These are phyloP conservation scores for Phenganax marumi DNA, from an alignment of 92 coral and sea anemone species.

Conservation along the genomic window DNA sequence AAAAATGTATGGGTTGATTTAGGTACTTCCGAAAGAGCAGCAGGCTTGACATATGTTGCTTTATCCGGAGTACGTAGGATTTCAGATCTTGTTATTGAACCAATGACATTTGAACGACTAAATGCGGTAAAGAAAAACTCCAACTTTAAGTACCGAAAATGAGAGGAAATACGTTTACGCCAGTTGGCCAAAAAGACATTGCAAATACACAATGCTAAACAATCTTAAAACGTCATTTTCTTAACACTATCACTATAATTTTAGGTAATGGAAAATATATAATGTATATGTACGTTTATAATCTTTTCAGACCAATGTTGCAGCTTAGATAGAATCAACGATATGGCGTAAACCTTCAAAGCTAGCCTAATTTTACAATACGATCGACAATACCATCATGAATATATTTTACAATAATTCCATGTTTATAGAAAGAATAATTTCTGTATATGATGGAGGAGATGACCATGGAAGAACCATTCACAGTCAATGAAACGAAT, in stretches of 20 bases:
- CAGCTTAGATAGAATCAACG: too few species aligned
- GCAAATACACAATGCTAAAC: neutral
- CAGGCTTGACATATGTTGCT: constrained; percentile 56
- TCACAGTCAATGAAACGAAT: too few species aligned
- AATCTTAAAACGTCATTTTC: neutral
- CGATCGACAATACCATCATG: too few species aligned
- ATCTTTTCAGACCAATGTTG: too few species aligned
- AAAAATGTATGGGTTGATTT: constrained; percentile 50
- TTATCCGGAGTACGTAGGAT: constrained; percentile 47
- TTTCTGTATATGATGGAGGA: too few species aligned
- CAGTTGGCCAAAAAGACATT: constrained; percentile 28
- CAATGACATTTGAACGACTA: constrained; percentile 44
- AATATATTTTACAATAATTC: too few species aligned
- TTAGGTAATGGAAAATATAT: neutral
- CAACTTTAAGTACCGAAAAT: neutral
- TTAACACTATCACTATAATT: neutral
- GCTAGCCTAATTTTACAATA: too few species aligned
- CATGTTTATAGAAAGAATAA: too few species aligned
- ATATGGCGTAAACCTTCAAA: too few species aligned
- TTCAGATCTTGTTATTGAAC: constrained; percentile 46
- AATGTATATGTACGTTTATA: too few species aligned
- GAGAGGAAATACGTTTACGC: constrained; percentile 24
- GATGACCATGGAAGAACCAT: too few species aligned
- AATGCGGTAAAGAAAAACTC: constrained; percentile 45
- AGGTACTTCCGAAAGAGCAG: constrained; percentile 51